Conservation (phyloP, 2,113 vertebrate species). For the Menidia beryllina region DNA sequence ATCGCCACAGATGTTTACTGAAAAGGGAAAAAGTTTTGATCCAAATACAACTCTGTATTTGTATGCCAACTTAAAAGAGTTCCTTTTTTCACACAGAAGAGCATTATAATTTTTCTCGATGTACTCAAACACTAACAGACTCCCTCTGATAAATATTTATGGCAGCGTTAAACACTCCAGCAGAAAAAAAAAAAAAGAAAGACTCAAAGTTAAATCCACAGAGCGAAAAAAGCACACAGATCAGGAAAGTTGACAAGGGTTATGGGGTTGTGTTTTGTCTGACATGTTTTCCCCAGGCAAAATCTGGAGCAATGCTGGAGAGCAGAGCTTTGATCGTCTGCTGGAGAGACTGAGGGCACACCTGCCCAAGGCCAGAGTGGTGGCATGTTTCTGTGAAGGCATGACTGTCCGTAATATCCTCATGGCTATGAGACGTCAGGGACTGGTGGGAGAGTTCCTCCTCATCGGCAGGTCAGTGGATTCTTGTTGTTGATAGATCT, state of each 20-base stretch:
- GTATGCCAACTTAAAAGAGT: background rate
- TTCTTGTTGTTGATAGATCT: constrained; percentile 1
- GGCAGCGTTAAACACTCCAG: background rate
- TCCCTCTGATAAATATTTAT: background rate
- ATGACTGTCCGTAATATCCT: constrained; percentile 97
- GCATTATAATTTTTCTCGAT: background rate
- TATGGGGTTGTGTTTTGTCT: constrained; percentile 15
- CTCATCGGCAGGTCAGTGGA: constrained; percentile 94
- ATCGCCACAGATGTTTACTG: background rate
- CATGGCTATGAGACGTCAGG: constrained; percentile 96
- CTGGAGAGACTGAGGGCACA: constrained; percentile 90
- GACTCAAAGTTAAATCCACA: background rate
- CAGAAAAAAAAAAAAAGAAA: background rate
- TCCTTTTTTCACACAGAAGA: constrained; percentile 11
- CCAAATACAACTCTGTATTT: background rate
- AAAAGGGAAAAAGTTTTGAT: background rate
- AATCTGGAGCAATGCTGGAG: constrained; percentile 98
- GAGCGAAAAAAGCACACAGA: background rate
- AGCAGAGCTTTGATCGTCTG: constrained; percentile 95
- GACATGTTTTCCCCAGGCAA: constrained; percentile 78
- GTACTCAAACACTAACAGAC: too few relatives aligned
- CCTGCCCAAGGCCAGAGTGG: constrained; percentile 95
- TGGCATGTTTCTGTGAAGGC: constrained; percentile 98
- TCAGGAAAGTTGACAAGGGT: background rate
- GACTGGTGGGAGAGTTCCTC: constrained; percentile 91